These are phyloP conservation scores for Ectemnius continuus DNA, from an alignment of 2,888 invertebrate genomes.

Conservation along the genomic window DNA sequence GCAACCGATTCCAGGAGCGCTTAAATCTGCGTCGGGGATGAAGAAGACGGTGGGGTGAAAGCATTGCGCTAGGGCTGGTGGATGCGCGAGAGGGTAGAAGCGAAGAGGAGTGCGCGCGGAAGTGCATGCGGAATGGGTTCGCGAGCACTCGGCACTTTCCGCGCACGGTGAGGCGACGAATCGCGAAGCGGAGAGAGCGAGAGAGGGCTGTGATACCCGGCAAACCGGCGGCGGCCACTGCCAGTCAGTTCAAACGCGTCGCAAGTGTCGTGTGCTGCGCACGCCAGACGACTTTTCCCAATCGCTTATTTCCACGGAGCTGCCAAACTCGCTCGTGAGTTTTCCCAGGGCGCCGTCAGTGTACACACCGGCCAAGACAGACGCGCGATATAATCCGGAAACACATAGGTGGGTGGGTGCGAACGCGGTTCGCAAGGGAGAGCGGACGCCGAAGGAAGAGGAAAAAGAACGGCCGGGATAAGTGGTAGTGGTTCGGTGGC, in stretches of 20 bases:
- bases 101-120: not conserved
- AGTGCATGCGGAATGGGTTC: slow-evolving; percentile 26
- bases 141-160: slow-evolving; percentile 62
- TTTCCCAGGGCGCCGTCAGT: not conserved
- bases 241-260: slow-evolving; percentile 72
- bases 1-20: no score
- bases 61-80: no score
- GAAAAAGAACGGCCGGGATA: not conserved
- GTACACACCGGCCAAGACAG: not conserved
- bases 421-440: slow-evolving; percentile 4
- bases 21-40: no score
- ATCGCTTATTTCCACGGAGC: no score
- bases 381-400: not conserved
- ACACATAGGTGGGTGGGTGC: not conserved
- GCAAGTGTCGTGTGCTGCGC: slow-evolving; percentile 56
- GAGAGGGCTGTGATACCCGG: slow-evolving; percentile 59
- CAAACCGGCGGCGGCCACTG: slow-evolving; percentile 61
- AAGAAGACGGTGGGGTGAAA: no score
- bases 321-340: not conserved
- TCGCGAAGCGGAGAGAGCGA: not conserved
- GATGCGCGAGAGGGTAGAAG: not conserved
- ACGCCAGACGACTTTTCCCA: slow-evolving; percentile 3
- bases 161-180: slow-evolving; percentile 18
- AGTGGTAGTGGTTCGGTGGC: not conserved
- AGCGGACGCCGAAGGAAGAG: not conserved